These are phyloP conservation scores for Poeciliopsis turrubarensis DNA, from an alignment of 2,113 vertebrate species.

Conservation along the genomic window DNA sequence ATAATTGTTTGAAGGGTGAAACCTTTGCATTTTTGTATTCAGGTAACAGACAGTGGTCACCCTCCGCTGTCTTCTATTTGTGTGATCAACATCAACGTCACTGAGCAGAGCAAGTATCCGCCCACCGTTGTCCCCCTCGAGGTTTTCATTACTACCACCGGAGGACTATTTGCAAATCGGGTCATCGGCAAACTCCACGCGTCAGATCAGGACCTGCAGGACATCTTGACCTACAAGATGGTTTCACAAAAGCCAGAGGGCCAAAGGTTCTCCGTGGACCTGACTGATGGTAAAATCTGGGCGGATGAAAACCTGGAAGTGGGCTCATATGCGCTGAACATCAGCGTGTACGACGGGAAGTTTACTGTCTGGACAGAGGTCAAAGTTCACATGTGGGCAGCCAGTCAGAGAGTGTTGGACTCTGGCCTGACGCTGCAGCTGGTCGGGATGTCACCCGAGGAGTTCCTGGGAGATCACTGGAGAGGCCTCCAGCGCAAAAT, in stretches of 20 bases:
- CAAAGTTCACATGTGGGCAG: conserved; percentile 86
- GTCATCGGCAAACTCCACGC: conserved; percentile 92
- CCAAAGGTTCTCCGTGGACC: conserved; percentile 84
- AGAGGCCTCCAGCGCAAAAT: conserved; percentile 88
- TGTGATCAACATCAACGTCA: conserved; percentile 86
- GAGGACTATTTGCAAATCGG: conserved; percentile 79
- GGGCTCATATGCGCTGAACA: conserved; percentile 86
- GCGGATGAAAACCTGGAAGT: conserved; percentile 82
- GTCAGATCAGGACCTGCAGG: conserved; percentile 90
- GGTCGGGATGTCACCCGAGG: conserved; percentile 84
- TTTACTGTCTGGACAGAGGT: conserved; percentile 81
- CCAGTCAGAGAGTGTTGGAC: conserved; percentile 80
- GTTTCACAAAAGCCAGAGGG: conserved; percentile 64
- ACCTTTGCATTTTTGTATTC: not conserved
- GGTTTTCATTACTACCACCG: conserved; percentile 87
- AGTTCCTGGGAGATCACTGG: conserved; percentile 94
- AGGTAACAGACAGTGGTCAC: conserved; percentile 91
- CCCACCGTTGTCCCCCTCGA: conserved; percentile 90
- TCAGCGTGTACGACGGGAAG: conserved; percentile 90
- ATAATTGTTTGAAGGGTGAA: not conserved
- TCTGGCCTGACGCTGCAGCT: conserved; percentile 85
- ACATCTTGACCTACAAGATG: conserved; percentile 84
- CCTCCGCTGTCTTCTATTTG: conserved; percentile 92
- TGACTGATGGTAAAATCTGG: conserved; percentile 86
- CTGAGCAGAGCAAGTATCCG: conserved; percentile 87